A percentile compares a stretch with the other conserved stretches of the same genome.
Conservation (phyloP, 2,797 vertebrate species). For the Dendrocincla fuliginosa region DNA sequence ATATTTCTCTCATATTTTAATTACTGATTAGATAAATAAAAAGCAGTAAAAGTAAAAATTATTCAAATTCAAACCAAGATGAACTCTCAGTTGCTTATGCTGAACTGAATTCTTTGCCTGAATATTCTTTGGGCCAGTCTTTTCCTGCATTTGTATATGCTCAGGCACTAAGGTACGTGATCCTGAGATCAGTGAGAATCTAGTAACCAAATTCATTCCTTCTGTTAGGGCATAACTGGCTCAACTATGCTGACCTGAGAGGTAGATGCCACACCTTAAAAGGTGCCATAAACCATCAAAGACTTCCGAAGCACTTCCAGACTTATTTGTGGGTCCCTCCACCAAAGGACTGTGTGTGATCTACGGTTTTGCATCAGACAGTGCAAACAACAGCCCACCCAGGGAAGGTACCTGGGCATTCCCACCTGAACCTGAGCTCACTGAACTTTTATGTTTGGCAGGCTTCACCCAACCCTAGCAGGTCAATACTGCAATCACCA, state of each 20-base stretch:
- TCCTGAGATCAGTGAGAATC: neutral
- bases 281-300: neutral
- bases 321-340: neutral
- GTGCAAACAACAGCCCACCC: neutral
- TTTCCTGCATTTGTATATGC: neutral
- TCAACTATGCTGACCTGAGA: neutral
- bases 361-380: neutral
- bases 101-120: neutral
- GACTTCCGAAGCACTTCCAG: neutral
- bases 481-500: neutral
- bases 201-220: neutral
- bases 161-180: neutral
- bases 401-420: neutral
- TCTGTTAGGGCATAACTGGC: neutral
- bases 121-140: neutral
- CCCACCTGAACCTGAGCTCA: neutral
- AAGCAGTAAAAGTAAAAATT: neutral
- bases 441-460: neutral
- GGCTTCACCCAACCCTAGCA: neutral
- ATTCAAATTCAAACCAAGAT: neutral
- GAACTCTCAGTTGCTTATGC: neutral
- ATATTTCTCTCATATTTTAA: neutral
- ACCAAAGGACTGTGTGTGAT: neutral
- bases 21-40: neutral
- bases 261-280: neutral